These are phyloP conservation scores for Pachyrhynchus sulphureomaculatus DNA, from an alignment of 1,140 invertebrate species.

Conservation along the genomic window DNA sequence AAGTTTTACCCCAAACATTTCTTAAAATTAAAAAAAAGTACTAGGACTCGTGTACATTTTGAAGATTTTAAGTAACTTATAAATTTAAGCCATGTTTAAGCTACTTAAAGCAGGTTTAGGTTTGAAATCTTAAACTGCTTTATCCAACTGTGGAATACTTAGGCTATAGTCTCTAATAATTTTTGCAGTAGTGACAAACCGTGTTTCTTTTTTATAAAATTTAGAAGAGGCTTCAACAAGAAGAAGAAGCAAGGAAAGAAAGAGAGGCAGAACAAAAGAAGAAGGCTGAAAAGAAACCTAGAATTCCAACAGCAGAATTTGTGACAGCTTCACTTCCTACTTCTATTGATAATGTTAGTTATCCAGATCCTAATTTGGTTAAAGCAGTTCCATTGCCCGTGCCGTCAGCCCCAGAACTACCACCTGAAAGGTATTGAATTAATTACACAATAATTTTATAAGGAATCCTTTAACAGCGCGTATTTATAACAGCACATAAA, in stretches of 20 bases:
- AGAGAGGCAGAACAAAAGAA: slow-evolving; percentile 19
- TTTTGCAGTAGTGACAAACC: too few relatives aligned
- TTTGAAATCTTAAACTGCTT: too few relatives aligned
- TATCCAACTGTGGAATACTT: too few relatives aligned
- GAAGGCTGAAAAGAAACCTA: slow-evolving; percentile 6
- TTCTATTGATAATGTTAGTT: slow-evolving; percentile 32
- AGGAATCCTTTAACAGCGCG: too few relatives aligned
- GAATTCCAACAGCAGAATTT: slow-evolving; percentile 6
- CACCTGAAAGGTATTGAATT: slow-evolving; percentile 10
- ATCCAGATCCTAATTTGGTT: slow-evolving; percentile 33
- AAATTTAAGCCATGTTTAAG: too few relatives aligned
- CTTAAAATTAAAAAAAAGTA: too few relatives aligned
- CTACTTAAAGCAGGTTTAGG: too few relatives aligned
- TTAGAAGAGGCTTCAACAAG: slow-evolving; percentile 14
- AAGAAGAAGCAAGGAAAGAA: slow-evolving; percentile 19
- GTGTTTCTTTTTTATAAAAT: not conserved
- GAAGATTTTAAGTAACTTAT: too few relatives aligned
- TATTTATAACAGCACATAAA: too few relatives aligned
- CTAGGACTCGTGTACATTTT: too few relatives aligned
- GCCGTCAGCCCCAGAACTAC: slow-evolving; percentile 23
- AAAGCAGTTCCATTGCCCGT: not conserved
- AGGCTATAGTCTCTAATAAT: too few relatives aligned
- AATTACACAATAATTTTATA: not conserved
- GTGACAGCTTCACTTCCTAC: slow-evolving; percentile 28
- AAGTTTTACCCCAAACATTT: not conserved